Base-by-base conservation (phyloP, 2,888 invertebrate species). In the Volucella bombylans region DNA sequence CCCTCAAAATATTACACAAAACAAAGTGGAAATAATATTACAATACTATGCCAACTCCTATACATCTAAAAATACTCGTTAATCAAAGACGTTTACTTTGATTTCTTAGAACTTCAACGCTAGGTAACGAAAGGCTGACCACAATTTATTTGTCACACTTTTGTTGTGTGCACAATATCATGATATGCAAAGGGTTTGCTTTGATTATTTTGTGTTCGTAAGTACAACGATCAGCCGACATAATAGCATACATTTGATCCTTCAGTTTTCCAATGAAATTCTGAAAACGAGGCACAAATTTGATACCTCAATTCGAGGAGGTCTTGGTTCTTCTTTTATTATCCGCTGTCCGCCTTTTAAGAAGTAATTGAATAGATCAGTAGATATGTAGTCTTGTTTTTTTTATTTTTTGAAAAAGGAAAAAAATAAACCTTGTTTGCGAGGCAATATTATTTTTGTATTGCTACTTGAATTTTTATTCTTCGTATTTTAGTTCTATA, bases 261-360 rank as follows among this genome's bases (percentile, higher is more conserved):
- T 74, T 81, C 57, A 54, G 54, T 76, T 78, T 82, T 76, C 81
- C 69, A 71, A 15, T 52, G 71, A 82, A 81, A 43, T 76, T 65
- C 64, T 54, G 18, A 52, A 62, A 78, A 78, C 55, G 49, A 45
- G 54, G 54, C 59, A 82, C 71, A 78, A 82, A 82, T 82, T 82
- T 62, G 82, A 82, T 82, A 77, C 82, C 78, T 82, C 67, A 50
- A 68, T 77, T 72, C 78, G 62, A 82, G 82, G 82, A 82, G 82
- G 82, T 82, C 82, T 78, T 82, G 67, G 54, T 72, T 71, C 78
- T 72, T 78, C 72, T 72, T 49, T 82, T 82, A 67, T 62, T 61
- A 77, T 47, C 67, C 65, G 71, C 72, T 72, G 61, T 78, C 72
- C 78, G 78, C 55, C 72, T 78, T 77, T 77, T 72, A 67, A 77